Evolutionary conservation across 2,797 vertebrate genomes (phyloP), one percentile per base, ranked within the genome.

Genomic region (Prunella strophiata): DNA sequence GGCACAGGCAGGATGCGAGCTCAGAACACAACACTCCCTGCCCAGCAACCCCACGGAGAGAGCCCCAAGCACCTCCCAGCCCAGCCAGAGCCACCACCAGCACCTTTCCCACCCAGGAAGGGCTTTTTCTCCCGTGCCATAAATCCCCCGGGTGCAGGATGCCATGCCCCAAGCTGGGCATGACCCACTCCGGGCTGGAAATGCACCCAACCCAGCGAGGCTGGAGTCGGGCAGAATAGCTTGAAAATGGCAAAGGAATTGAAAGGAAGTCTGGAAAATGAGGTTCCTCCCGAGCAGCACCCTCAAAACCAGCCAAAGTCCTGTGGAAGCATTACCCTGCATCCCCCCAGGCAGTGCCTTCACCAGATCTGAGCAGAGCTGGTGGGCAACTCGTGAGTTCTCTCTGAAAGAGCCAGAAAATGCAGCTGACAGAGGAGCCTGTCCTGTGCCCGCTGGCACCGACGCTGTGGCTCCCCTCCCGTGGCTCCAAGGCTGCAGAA

Each of bases 1-100:
- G 25, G 96, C 42, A 42, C 0, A 26, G 86, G 96, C 95, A 96
- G 95, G 96, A 96, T 95, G 96, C 55, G 15, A 77, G 29, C 76
- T 38, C 11, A 2, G 92, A 42, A 52, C 94, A 65, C 94, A 77
- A 20, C 89, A 8, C 78, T 78, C 57, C 3, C 84, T 87, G 55
- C 92, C 65, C 94, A 93, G 96, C 93, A 90, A 70, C 93, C 58
- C 93, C 89, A 67, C 45, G 48, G 54, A 78, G 36, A 3, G 58
- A 72, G 84, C 92, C 61, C 23, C 70, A 32, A 0, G 17, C 52
- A 2, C 66, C 71, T 45, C 59, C 5, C 89, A 65, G 63, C 51
- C 0, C 36, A 0, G 54, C 62, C 18, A 26, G 8, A 59, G 23
- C 42, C 84, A 26, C 0, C 2, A 38, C 9, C 34, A 20, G 54